phyloP scores from a whole-genome alignment of 2,888 invertebrate genomes.

The Drosophila prostipennis region DNA sequence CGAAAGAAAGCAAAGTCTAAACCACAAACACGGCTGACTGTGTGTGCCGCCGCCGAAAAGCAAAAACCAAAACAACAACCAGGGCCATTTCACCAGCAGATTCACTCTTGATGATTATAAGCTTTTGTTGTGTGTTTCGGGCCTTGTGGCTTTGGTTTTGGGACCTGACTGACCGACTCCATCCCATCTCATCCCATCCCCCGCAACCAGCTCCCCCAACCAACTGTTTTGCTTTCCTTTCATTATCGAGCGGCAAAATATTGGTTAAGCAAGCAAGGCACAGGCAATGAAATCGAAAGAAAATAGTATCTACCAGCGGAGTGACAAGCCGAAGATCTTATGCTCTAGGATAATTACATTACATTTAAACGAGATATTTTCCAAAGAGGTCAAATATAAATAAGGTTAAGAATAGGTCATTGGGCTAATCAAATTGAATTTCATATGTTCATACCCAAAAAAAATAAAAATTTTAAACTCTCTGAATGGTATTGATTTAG shows the following conservation, averaged over 20 bases:
- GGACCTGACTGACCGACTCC: conserved; percentile 26
- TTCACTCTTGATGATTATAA: conserved; percentile 79
- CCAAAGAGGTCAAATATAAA: no score
- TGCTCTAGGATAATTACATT: neutral
- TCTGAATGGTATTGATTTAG: no score
- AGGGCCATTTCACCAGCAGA: conserved; percentile 68
- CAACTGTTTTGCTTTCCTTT: conserved; percentile 75
- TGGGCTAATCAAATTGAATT: no score
- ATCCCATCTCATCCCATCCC: conserved; percentile 1
- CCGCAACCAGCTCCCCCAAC: conserved; percentile 7
- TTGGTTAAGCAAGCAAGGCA: conserved; percentile 74
- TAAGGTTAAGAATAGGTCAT: no score
- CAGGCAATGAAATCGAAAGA: conserved; percentile 76
- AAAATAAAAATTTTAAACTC: no score
- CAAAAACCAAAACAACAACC: conserved; percentile 42
- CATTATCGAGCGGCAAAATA: conserved; percentile 79
- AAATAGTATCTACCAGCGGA: neutral
- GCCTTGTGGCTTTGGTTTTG: conserved; percentile 33
- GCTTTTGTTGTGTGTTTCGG: conserved; percentile 65
- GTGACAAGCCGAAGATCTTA: neutral
- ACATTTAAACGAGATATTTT: no score
- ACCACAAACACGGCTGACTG: conserved; percentile 48
- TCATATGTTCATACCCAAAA: no score
- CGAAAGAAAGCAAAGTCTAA: conserved; percentile 59
- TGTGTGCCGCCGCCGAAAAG: conserved; percentile 21